These are phyloP conservation scores for Protonemura montana DNA, from an alignment of 2,888 invertebrate species.

Conservation along the genomic window DNA sequence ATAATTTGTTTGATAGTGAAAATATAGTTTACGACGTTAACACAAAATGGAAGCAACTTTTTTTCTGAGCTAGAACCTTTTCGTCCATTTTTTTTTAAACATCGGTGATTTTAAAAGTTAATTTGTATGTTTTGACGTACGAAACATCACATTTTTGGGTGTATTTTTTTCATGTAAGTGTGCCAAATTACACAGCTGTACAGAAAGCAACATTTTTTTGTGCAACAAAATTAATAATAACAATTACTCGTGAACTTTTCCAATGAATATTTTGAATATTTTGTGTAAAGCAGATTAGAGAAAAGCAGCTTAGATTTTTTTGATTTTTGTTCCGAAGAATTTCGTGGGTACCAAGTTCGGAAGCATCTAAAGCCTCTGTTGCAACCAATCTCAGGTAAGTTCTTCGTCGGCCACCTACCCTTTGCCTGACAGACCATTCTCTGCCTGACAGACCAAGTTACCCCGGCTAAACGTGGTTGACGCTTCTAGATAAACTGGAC, in stretches of 20 bases:
- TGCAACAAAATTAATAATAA: neutral
- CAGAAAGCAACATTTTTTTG: neutral
- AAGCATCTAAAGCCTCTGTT: conserved; percentile 70
- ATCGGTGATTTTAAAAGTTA: too few species aligned
- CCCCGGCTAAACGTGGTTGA: too few species aligned
- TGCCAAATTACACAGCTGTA: conserved; percentile 30
- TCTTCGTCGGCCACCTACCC: conserved; percentile 2
- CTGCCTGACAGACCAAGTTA: too few species aligned
- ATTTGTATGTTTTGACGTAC: neutral
- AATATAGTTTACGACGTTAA: neutral
- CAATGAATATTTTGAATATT: neutral
- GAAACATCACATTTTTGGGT: neutral
- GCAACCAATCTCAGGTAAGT: conserved; percentile 59
- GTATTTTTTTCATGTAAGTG: conserved; percentile 15
- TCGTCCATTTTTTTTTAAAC: too few species aligned
- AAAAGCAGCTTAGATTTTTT: neutral
- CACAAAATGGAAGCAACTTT: neutral
- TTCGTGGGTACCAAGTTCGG: conserved; percentile 73
- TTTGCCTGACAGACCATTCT: too few species aligned
- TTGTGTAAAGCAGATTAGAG: neutral
- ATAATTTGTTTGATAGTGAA: neutral
- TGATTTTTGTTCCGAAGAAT: conserved; percentile 63
- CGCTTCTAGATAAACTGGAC: conserved; percentile 66
- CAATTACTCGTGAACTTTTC: neutral
- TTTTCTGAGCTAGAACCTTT: neutral